Conservation (phyloP, 2,888 invertebrate species). For the Phoenoteleia sp. region DNA sequence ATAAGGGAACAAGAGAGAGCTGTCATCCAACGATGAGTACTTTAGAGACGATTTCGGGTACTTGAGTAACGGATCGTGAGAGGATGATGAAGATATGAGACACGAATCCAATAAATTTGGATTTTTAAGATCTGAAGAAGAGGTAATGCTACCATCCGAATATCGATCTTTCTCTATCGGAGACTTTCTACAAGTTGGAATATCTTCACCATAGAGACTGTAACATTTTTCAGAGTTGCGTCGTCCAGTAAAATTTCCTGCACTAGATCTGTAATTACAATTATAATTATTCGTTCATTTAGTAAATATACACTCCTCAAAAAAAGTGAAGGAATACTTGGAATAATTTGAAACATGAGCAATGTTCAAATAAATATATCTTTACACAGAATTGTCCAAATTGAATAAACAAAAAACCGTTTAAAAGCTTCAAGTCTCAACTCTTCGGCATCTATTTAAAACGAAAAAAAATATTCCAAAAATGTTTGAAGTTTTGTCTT, state of each 20-base stretch:
- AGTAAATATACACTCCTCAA: too few relatives aligned
- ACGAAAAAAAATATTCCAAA: too few relatives aligned
- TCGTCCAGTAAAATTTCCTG: conserved; percentile 46
- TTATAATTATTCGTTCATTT: too few relatives aligned
- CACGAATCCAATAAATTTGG: conserved; percentile 73
- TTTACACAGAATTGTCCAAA: too few relatives aligned
- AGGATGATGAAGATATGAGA: conserved; percentile 39
- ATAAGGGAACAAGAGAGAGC: conserved; percentile 66
- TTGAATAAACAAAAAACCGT: too few relatives aligned
- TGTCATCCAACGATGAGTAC: conserved; percentile 79
- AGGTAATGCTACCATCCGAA: conserved; percentile 75
- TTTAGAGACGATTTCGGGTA: conserved; percentile 81
- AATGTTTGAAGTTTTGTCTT: too few relatives aligned
- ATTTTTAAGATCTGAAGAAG: conserved; percentile 78
- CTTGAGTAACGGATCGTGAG: conserved; percentile 79
- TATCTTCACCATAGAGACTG: conserved; percentile 79
- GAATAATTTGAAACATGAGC: too few relatives aligned
- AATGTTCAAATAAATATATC: too few relatives aligned
- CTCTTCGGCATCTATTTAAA: too few relatives aligned
- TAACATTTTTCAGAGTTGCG: conserved; percentile 78
- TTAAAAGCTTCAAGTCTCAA: too few relatives aligned
- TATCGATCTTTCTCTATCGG: conserved; percentile 80
- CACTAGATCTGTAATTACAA: conserved; percentile 32
- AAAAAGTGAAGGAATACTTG: too few relatives aligned
- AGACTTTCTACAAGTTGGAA: conserved; percentile 76